Conservation (phyloP, 2,113 vertebrate genomes). For the Phylloscopus trochilus region DNA sequence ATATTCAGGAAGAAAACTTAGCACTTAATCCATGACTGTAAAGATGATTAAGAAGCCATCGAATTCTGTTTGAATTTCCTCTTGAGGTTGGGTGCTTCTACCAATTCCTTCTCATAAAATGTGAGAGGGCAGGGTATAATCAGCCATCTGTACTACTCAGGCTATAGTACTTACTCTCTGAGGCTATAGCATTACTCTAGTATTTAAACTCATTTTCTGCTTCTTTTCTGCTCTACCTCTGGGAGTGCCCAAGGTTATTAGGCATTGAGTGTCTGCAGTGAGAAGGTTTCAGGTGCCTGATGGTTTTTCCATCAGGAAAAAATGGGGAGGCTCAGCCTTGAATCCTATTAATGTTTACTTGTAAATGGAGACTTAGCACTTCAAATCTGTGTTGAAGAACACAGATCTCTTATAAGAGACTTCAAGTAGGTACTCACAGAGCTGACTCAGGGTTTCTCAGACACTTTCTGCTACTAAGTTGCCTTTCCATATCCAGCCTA, state of each 20-base stretch:
- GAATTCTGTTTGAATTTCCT: not conserved
- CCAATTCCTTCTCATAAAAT: not conserved
- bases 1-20: not conserved
- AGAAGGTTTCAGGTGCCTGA: not conserved
- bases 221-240: not conserved
- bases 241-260: not conserved
- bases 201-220: not conserved
- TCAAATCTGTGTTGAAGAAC: not conserved
- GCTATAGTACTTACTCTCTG: not conserved
- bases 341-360: not conserved
- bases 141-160: not conserved
- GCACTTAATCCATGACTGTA: not conserved
- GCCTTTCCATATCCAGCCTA: not conserved
- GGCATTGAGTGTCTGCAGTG: not conserved
- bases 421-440: not conserved
- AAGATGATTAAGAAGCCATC: not conserved
- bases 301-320: not conserved
- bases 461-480: not conserved
- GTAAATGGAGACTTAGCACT: not conserved
- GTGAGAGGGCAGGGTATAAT: not conserved
- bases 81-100: not conserved
- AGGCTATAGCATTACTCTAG: not conserved
- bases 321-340: not conserved
- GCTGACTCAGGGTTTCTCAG: not conserved
- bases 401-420: not conserved